Percentiles rank a stretch among this genome's conserved stretches.
These are phyloP conservation scores for Ormyrus thymus DNA, from an alignment of 2,888 invertebrate genomes.

Conservation along the genomic window DNA sequence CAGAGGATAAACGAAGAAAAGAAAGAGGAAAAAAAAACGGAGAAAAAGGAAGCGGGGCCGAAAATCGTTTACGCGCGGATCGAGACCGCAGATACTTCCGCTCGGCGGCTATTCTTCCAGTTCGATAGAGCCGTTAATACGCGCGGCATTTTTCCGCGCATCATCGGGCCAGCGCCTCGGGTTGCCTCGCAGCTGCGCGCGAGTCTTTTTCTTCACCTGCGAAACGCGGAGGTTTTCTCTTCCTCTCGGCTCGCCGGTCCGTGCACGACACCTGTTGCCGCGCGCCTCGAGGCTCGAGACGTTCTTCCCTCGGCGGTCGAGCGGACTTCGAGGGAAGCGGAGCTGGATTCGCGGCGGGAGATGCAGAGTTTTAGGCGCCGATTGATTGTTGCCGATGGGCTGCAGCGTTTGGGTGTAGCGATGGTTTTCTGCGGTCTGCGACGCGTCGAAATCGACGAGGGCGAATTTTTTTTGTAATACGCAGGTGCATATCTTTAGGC, in stretches of 20 bases:
- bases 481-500: too few species aligned
- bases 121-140: slow-evolving; percentile 23
- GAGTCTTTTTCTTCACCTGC: slow-evolving; percentile 18
- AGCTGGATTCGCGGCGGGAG: background rate
- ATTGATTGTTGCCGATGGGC: too few species aligned
- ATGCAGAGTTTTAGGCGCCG: too few species aligned
- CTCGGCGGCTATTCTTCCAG: background rate
- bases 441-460: too few species aligned
- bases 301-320: slow-evolving; percentile 16
- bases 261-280: slow-evolving; percentile 41
- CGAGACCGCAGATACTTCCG: slow-evolving; percentile 20
- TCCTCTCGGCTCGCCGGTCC: background rate
- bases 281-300: background rate
- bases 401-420: too few species aligned
- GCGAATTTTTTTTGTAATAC: too few species aligned
- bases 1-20: background rate
- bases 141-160: slow-evolving; percentile 20
- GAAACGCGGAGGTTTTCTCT: slow-evolving; percentile 20
- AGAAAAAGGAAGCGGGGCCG: background rate
- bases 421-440: too few species aligned
- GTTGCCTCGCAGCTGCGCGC: slow-evolving; percentile 20
- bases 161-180: background rate
- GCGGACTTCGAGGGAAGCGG: slow-evolving; percentile 22
- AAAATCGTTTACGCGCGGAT: background rate
- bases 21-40: background rate